These are phyloP conservation scores for Ochropleura plecta DNA, from an alignment of 2,888 invertebrate genomes.

Conservation along the genomic window DNA sequence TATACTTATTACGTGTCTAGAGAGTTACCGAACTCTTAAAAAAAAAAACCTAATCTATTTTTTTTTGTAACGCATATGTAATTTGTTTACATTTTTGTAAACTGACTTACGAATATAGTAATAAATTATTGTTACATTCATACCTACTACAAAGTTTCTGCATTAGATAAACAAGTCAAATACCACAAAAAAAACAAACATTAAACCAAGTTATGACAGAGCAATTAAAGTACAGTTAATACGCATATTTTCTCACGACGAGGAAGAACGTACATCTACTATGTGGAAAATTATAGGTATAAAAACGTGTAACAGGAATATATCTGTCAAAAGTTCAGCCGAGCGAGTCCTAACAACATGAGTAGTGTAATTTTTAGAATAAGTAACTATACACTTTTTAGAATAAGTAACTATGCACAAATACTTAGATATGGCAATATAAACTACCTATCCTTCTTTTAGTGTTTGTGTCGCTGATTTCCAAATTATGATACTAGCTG, in stretches of 20 bases:
- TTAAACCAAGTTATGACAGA: background rate
- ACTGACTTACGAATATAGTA: background rate
- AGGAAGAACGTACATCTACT: background rate
- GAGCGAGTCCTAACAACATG: constrained; percentile 10
- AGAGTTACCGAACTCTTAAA: too few relatives aligned
- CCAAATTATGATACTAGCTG: background rate
- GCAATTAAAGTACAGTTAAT: background rate
- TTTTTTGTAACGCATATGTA: too few relatives aligned
- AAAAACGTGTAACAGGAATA: constrained; percentile 42
- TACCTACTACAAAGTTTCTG: background rate
- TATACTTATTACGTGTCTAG: too few relatives aligned
- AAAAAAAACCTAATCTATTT: too few relatives aligned
- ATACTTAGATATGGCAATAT: background rate
- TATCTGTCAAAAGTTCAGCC: constrained; percentile 28
- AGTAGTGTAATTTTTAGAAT: constrained; percentile 1
- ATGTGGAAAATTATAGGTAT: constrained; percentile 30
- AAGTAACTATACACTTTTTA: background rate
- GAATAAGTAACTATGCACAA: background rate
- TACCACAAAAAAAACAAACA: background rate
- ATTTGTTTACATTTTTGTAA: background rate
- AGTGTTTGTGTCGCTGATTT: background rate
- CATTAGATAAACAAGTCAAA: background rate
- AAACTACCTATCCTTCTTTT: background rate
- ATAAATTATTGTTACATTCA: background rate
- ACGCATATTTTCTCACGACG: constrained; percentile 11